A percentile compares a stretch with the other conserved stretches of the same genome.
These are phyloP conservation scores for Malaclemys terrapin DNA, from an alignment of 2,113 vertebrate species.

Conservation along the genomic window DNA sequence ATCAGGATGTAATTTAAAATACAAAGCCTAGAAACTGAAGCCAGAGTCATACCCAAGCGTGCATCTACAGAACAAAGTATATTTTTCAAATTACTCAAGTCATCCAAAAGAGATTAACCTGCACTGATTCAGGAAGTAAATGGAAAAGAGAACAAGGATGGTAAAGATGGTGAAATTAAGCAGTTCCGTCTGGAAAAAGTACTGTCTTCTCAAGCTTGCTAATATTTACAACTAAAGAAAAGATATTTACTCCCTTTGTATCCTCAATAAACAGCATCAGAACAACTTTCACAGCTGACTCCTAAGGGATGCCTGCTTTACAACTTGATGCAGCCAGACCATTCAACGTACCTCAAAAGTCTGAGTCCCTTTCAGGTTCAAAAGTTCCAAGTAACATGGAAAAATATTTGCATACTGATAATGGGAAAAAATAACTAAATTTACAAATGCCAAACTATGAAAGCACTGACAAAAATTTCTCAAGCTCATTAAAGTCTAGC, in stretches of 20 bases:
- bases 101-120: not conserved
- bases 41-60: slow-evolving; percentile 65
- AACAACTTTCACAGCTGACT: slow-evolving; percentile 71
- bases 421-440: slow-evolving; percentile 60
- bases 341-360: slow-evolving; percentile 44
- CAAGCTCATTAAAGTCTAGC: slow-evolving; percentile 72
- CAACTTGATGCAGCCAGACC: slow-evolving; percentile 61
- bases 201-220: slow-evolving; percentile 90
- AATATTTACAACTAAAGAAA: slow-evolving; percentile 78
- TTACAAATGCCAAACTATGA: slow-evolving; percentile 62
- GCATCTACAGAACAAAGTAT: slow-evolving; percentile 79
- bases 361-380: slow-evolving; percentile 76
- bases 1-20: slow-evolving; percentile 83
- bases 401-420: slow-evolving; percentile 80
- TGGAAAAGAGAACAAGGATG: slow-evolving; percentile 54
- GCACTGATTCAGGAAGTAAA: not conserved
- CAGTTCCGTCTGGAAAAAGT: slow-evolving; percentile 89
- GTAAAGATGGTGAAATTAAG: slow-evolving; percentile 70
- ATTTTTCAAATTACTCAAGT: slow-evolving; percentile 71
- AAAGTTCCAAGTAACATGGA: slow-evolving; percentile 84
- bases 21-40: slow-evolving; percentile 77
- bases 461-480: slow-evolving; percentile 69
- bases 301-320: slow-evolving; percentile 52
- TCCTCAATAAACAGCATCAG: slow-evolving; percentile 70
- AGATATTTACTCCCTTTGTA: slow-evolving; percentile 77